These are phyloP conservation scores for Calephelis nemesis DNA, from an alignment of 1,140 invertebrate species.

Conservation along the genomic window DNA sequence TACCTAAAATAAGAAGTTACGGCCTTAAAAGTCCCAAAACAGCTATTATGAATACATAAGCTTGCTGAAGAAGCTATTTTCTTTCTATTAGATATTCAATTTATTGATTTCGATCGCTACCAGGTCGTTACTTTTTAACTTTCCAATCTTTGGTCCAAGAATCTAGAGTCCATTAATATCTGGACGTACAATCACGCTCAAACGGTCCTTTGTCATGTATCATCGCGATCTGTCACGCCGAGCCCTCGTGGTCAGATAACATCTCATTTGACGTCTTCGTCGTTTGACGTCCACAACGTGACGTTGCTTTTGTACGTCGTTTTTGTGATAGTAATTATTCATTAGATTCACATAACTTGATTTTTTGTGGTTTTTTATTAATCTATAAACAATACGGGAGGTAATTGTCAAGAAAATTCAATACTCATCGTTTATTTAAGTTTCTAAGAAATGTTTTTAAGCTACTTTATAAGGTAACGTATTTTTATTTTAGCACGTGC, in stretches of 20 bases:
- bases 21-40: too few relatives aligned
- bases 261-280: conserved; percentile 29
- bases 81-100: background rate
- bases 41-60: too few relatives aligned
- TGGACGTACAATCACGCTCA: conserved; percentile 6
- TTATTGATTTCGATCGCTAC: background rate
- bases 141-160: background rate
- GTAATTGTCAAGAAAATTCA: background rate
- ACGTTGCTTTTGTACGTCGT: conserved; percentile 27
- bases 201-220: conserved; percentile 25
- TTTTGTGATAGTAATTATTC: conserved; percentile 28
- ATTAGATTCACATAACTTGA: conserved; percentile 7
- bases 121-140: background rate
- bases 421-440: too few relatives aligned
- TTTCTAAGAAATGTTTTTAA: too few relatives aligned
- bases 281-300: conserved; percentile 31
- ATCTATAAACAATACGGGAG: background rate
- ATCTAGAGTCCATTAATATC: background rate
- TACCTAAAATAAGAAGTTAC: too few relatives aligned
- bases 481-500: too few relatives aligned
- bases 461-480: too few relatives aligned
- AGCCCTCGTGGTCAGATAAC: conserved; percentile 38
- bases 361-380: conserved; percentile 4
- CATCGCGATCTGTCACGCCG: conserved; percentile 45
- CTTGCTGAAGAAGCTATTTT: background rate